These are phyloP conservation scores for Neopelma chrysocephalum DNA, from an alignment of 2,797 vertebrate species.

Conservation along the genomic window DNA sequence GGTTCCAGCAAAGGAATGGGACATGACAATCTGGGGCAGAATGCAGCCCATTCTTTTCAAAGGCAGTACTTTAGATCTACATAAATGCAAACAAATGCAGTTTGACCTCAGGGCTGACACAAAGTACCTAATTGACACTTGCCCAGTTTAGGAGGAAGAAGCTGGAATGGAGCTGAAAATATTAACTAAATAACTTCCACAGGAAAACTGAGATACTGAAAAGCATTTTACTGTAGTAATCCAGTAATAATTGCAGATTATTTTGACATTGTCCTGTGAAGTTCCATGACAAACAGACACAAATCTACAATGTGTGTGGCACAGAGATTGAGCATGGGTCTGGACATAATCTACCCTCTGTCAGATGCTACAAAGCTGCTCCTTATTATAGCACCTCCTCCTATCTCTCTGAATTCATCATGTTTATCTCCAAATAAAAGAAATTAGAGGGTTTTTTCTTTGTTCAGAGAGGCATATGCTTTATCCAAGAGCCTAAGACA, in stretches of 20 bases:
- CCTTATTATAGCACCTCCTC: background rate
- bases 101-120: background rate
- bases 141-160: background rate
- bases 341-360: background rate
- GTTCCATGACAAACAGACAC: background rate
- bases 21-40: background rate
- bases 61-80: background rate
- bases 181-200: background rate
- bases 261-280: background rate
- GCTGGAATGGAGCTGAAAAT: background rate
- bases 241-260: background rate
- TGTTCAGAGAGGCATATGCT: background rate
- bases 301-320: background rate
- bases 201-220: background rate
- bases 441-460: background rate
- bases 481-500: constrained; percentile 17
- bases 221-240: background rate
- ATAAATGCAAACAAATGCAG: background rate
- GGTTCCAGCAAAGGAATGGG: background rate
- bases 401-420: background rate
- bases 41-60: background rate
- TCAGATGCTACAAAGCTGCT: background rate
- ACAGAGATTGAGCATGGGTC: background rate
- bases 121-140: background rate
- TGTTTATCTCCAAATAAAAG: background rate